Percentiles rank a stretch among this genome's conserved stretches.
These are phyloP conservation scores for Pipistrellus nathusii DNA, from an alignment of 2,797 vertebrate genomes.

Conservation along the genomic window DNA sequence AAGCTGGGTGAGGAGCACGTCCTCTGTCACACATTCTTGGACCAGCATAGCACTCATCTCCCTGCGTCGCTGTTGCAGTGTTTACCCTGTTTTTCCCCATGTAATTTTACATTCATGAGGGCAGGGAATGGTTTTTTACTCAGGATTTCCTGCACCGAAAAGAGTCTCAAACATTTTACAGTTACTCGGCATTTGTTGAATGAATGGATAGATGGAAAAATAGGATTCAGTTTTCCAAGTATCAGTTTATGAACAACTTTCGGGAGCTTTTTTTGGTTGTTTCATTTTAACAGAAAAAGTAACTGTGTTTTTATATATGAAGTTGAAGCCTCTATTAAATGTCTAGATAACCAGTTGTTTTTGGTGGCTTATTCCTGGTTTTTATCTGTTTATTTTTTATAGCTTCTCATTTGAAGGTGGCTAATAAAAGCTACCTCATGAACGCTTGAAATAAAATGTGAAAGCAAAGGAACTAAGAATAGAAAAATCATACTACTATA, in stretches of 20 bases:
- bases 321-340: constrained; percentile 10
- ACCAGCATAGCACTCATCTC: background rate
- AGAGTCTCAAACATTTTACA: background rate
- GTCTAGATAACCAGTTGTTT: constrained; percentile 29
- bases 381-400: constrained; percentile 30
- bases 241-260: constrained; percentile 7
- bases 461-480: background rate
- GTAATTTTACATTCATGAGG: background rate
- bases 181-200: background rate
- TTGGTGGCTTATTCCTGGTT: background rate
- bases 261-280: background rate
- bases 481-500: background rate
- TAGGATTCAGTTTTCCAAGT: constrained; percentile 9
- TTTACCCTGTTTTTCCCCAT: background rate
- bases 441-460: background rate
- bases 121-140: constrained; percentile 11
- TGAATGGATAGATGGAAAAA: background rate
- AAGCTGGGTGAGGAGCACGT: background rate
- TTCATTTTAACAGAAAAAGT: background rate
- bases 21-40: background rate
- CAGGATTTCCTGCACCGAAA: background rate
- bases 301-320: background rate
- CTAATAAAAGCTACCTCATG: background rate
- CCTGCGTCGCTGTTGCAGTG: background rate
- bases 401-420: background rate